Evolutionary conservation across 2,888 invertebrate species (phyloP), one percentile per base, ranked within the genome.

Genomic region (Argynnis bischoffii): DNA sequence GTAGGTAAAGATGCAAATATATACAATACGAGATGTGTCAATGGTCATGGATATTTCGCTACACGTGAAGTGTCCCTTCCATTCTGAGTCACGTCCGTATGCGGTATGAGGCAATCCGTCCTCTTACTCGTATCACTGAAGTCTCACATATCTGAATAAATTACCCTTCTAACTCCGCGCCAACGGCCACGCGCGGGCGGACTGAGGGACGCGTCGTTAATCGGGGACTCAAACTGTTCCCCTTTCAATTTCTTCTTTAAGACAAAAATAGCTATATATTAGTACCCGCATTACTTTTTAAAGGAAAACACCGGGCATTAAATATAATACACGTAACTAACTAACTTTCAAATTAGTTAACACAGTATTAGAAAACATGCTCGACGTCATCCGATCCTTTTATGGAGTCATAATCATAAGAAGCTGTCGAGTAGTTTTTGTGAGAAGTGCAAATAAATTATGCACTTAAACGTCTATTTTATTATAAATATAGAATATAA

Each of bases 41-140:
- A 48, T n/a, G 26, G 1, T 2, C 31, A 50, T 51, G 16, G 16
- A 50, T 60, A 60, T 51, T 60, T 31, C 16, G 3, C 26, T 60
- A 51, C 4, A 66, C 47, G 53, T 54, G 60, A 60, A 60, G 66
- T 66, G 59, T 65, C 46, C 65, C 26, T 53, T 59, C 65, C 26
- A 59, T 54, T 59, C 54, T 66, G 64, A 69, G 69, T 69, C 63
- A 63, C 56, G 56, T 51, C 63, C 51, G 16, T 51, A n/a, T 51
- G 50, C n/a, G 46, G 54, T 35, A 67, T 63, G 63, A 63, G 47
- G 67, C 67, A 64, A 63, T 67, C 56, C 56, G 67, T 63, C 63
- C 63, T 63, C 63, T 66, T 60, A 66, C 67, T 57, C 55, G 63
- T 31, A 55, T 55, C 55, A 51, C 48, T 55, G 15, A 55, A 66